Evolutionary conservation across 2,797 vertebrate genomes (phyloP).

Genomic region (Prunella strophiata): DNA sequence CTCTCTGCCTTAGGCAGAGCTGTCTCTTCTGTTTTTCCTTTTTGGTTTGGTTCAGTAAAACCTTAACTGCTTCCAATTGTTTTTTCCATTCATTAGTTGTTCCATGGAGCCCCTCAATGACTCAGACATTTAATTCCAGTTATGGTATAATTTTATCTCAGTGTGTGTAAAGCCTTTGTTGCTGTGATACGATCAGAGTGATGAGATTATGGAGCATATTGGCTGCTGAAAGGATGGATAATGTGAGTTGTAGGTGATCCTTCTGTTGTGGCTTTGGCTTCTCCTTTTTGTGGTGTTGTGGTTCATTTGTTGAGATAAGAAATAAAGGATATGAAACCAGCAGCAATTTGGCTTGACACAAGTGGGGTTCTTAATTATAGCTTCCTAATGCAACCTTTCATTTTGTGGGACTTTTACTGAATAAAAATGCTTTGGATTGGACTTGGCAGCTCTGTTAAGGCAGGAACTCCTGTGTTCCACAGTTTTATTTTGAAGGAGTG

Average conservation of each 20-base stretch:
- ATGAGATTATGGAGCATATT: neutral
- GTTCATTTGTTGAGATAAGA: neutral
- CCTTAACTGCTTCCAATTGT: neutral
- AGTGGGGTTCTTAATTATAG: neutral
- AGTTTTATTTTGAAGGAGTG: neutral
- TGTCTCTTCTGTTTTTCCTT: neutral
- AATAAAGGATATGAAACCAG: neutral
- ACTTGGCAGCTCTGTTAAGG: neutral
- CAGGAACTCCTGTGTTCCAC: neutral
- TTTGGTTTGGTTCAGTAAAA: neutral
- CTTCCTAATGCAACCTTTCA: neutral
- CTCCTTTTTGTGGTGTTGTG: neutral
- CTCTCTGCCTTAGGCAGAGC: neutral
- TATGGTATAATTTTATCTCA: neutral
- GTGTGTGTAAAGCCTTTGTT: neutral
- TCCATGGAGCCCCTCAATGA: neutral
- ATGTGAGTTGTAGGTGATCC: neutral
- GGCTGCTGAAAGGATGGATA: neutral
- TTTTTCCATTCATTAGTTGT: neutral
- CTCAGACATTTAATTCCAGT: neutral
- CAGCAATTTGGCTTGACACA: neutral
- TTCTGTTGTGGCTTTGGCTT: constrained; percentile 32
- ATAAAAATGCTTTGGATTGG: neutral
- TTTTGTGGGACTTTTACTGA: neutral
- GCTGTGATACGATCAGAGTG: neutral